Evolutionary conservation across 1,140 invertebrate genomes (phyloP).

Genomic region (Melanaphis sacchari): DNA sequence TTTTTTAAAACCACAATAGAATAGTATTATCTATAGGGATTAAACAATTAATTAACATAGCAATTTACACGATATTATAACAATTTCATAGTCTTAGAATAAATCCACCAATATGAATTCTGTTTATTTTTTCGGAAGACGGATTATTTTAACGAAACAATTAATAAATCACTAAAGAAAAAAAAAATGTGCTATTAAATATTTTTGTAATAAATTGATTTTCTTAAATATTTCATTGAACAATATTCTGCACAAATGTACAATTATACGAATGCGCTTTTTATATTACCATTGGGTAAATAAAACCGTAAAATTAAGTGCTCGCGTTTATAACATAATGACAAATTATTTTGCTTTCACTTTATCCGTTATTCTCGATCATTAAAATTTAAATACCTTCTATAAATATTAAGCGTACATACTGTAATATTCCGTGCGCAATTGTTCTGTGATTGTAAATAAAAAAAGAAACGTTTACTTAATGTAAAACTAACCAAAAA

Average conservation of each 20-base stretch:
- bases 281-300: neutral
- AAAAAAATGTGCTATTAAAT: neutral
- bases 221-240: neutral
- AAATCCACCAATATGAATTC: neutral
- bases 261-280: neutral
- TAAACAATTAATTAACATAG: neutral
- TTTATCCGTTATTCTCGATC: neutral
- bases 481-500: neutral
- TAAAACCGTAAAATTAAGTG: neutral
- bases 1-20: neutral
- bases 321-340: slow-evolving; percentile 8
- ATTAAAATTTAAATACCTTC: neutral
- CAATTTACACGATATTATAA: neutral
- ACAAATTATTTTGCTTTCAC: slow-evolving; percentile 26
- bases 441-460: neutral
- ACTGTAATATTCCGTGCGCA: neutral
- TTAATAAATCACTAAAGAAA: neutral
- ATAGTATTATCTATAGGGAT: neutral
- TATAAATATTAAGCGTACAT: neutral
- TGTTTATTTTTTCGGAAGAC: neutral
- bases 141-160: neutral
- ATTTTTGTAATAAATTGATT: neutral
- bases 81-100: neutral
- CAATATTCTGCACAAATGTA: neutral
- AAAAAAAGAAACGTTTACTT: slow-evolving; percentile 28